A percentile compares a stretch with the other conserved stretches of the same genome.
phyloP scores from a whole-genome alignment of 1,140 invertebrate genomes.

The Chironomus striatipennis region DNA sequence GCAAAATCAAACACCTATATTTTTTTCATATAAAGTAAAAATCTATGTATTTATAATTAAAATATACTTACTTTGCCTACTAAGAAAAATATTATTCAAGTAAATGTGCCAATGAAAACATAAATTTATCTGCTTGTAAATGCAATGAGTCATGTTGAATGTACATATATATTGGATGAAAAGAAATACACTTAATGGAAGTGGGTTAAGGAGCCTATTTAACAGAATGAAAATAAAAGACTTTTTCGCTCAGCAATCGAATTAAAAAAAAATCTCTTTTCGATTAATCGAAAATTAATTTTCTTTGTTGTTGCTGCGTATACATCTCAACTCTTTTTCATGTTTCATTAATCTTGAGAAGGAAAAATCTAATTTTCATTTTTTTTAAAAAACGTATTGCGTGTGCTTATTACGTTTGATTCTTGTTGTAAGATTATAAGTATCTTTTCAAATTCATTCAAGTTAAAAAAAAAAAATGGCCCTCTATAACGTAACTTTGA shows the following conservation, averaged over 20 bases:
- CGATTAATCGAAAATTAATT: no score
- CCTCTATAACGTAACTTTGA: no score
- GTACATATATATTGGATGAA: not conserved
- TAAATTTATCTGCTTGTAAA: not conserved
- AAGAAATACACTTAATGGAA: constrained; percentile 17
- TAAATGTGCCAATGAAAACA: constrained; percentile 22
- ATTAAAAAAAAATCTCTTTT: not conserved
- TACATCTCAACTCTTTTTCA: no score
- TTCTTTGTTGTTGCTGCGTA: no score
- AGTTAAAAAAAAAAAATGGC: not conserved
- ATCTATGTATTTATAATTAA: not conserved
- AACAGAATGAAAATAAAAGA: not conserved
- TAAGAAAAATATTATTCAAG: not conserved
- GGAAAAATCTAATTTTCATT: no score
- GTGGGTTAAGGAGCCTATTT: constrained; percentile 15
- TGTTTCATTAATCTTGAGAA: no score
- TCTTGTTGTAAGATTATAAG: no score
- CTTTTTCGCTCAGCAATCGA: not conserved
- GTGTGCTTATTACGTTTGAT: no score
- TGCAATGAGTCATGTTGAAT: constrained; percentile 9
- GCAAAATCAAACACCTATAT: no score
- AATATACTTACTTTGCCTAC: not conserved
- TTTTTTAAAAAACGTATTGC: no score
- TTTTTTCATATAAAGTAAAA: not conserved
- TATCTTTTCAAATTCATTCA: not conserved